Evolutionary conservation across 2,888 invertebrate species (phyloP), one percentile per base, ranked within the genome.

Genomic region (Tipula vernalis): DNA sequence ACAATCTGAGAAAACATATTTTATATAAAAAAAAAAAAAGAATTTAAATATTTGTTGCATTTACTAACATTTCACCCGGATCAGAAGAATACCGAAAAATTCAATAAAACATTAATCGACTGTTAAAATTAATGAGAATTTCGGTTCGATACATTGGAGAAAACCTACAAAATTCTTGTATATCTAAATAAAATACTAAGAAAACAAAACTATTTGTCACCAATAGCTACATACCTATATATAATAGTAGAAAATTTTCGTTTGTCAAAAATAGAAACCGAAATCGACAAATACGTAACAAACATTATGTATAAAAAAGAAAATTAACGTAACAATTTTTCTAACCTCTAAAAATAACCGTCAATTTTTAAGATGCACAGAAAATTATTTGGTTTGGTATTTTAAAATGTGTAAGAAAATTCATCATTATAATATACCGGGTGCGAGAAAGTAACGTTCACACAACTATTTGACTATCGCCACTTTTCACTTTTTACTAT

Each of bases 341-440:
- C 71, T 71, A 71, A 71, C 71, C 71, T 71, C 71, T 71, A 71
- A 71, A 71, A 71, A 71, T 71, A 71, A 71, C 71, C 71, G 71
- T 71, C 71, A 71, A 71, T 71, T 28, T 71, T 71, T 71, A 28
- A 71, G 71, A 71, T 71, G 71, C 71, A 71, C 28, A 57, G 51
- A 57, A 57, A 15, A 57, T 18, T 57, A 5, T 57, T 15, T 57
- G 47, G 47, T 18, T 57, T 57, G 57, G 28, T 71, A 71, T 71
- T 71, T 71, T 71, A 28, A 71, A 18, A 71, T 71, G 18, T 51
- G 51, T 51, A 51, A 44, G 12, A 3, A 44, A 44, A 44, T 44
- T 44, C 6, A 44, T 44, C 44, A 44, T 44, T 28, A 28, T 28
- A 28, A 28, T 28, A 28, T 28, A 28, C 28, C 28, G 28, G 28